These are phyloP conservation scores for Erannis defoliaria DNA, from an alignment of 2,888 invertebrate genomes.

Conservation along the genomic window DNA sequence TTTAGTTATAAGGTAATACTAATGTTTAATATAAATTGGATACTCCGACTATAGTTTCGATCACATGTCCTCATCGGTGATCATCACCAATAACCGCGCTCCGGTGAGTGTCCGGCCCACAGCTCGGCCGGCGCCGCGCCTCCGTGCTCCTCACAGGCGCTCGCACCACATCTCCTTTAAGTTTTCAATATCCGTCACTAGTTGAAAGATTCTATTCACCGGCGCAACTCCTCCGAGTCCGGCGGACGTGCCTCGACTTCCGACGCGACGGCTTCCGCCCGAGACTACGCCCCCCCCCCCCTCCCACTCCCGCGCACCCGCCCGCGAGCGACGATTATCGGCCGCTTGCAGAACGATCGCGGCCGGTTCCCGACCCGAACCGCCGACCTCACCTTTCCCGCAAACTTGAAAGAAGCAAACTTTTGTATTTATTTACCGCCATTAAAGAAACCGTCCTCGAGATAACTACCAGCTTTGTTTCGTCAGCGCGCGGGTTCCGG, in stretches of 20 bases:
- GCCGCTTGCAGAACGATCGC: neutral
- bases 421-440: constrained; percentile 37
- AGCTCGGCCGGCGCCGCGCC: too few relatives aligned
- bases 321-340: neutral
- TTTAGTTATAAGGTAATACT: too few relatives aligned
- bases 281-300: too few relatives aligned
- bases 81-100: too few relatives aligned
- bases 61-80: too few relatives aligned
- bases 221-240: constrained; percentile 3
- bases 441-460: constrained; percentile 27
- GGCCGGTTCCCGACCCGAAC: neutral
- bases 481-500: constrained; percentile 23
- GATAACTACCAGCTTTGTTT: constrained; percentile 35
- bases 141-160: neutral
- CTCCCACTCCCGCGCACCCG: too few relatives aligned
- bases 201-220: constrained; percentile 2
- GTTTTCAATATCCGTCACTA: constrained; percentile 16
- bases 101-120: too few relatives aligned
- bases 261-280: neutral
- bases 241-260: constrained; percentile 14
- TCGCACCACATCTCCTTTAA: neutral
- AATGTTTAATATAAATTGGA: too few relatives aligned
- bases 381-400: neutral
- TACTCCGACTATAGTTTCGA: too few relatives aligned
- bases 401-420: constrained; percentile 1